A percentile compares a stretch with the other conserved stretches of the same genome.
These are phyloP conservation scores for Leptocoma aspasia DNA, from an alignment of 2,113 vertebrate species.

Conservation along the genomic window DNA sequence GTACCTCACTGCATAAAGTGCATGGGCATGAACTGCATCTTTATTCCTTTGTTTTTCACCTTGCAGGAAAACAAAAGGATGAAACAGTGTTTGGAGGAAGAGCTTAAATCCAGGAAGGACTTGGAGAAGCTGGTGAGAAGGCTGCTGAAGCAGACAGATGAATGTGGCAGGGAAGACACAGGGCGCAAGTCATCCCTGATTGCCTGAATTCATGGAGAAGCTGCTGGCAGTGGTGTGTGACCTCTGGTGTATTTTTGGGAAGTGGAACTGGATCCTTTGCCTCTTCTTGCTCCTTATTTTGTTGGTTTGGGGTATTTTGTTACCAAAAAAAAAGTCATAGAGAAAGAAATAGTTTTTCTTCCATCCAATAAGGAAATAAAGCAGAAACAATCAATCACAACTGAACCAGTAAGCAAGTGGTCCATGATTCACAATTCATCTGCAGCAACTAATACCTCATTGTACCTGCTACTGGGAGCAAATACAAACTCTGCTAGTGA, in stretches of 20 bases:
- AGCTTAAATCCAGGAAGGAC: slow-evolving; percentile 93
- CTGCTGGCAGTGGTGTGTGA: slow-evolving; percentile 43
- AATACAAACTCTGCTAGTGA: slow-evolving; percentile 24
- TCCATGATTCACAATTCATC: slow-evolving; percentile 54
- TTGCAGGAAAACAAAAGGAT: slow-evolving; percentile 93
- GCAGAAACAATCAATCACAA: neutral
- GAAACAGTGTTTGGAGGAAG: slow-evolving; percentile 96
- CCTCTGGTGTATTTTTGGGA: slow-evolving; percentile 35
- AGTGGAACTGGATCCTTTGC: slow-evolving; percentile 33
- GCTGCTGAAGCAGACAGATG: slow-evolving; percentile 92
- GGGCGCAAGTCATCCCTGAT: slow-evolving; percentile 74
- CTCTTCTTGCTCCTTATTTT: slow-evolving; percentile 53
- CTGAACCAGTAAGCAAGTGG: slow-evolving; percentile 10
- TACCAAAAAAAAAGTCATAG: neutral
- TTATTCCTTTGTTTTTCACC: neutral
- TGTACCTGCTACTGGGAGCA: slow-evolving; percentile 33
- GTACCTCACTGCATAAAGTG: neutral
- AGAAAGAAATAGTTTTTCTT: neutral
- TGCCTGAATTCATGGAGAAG: slow-evolving; percentile 6
- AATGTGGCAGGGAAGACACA: slow-evolving; percentile 84
- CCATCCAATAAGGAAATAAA: slow-evolving; percentile 20
- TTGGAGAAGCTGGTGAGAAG: slow-evolving; percentile 91
- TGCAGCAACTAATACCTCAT: slow-evolving; percentile 57
- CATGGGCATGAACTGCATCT: neutral
- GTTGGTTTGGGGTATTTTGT: slow-evolving; percentile 43